Conservation (phyloP, 2,888 invertebrate genomes). For the Caenorhabditis sp. region DNA sequence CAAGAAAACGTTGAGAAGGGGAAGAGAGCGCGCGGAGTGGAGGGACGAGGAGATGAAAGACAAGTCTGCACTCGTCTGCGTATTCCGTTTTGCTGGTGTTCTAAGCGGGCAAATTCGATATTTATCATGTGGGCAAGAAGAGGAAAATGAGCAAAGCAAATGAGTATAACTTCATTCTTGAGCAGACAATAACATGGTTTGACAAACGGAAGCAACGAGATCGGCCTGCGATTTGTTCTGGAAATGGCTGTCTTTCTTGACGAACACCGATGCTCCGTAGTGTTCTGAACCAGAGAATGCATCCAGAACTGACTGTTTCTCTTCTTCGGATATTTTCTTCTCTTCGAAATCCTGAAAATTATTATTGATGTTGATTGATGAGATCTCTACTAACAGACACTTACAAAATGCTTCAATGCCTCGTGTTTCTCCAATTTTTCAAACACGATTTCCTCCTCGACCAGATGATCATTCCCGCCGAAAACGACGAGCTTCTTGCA, state of each 20-base stretch:
- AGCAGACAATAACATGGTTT: conserved; percentile 7
- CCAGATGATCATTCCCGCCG: conserved; percentile 60
- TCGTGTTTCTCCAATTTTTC: conserved; percentile 46
- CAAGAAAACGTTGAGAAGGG: conserved; percentile 79
- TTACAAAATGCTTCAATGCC: conserved; percentile 43
- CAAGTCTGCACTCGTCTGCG: background rate
- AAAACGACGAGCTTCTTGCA: conserved; percentile 54
- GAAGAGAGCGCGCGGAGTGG: conserved; percentile 83
- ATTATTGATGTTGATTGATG: background rate
- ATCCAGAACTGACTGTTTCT: conserved; percentile 19
- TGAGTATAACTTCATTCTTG: conserved; percentile 1
- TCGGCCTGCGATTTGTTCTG: conserved; percentile 46
- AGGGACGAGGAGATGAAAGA: background rate
- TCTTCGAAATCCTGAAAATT: conserved; percentile 38
- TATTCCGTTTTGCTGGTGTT: background rate
- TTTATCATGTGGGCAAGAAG: background rate
- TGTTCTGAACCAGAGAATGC: conserved; percentile 12
- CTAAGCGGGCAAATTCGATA: too few relatives aligned
- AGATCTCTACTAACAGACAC: background rate
- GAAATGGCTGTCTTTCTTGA: conserved; percentile 48
- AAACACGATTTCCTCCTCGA: conserved; percentile 49
- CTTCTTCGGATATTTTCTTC: conserved; percentile 15
- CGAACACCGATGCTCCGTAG: conserved; percentile 42
- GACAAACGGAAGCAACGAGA: conserved; percentile 22
- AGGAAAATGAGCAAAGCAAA: too few relatives aligned